These are phyloP conservation scores for Stichopus chloronotus DNA, from an alignment of 35 echinoderm and acorn worm species.

Conservation along the genomic window DNA sequence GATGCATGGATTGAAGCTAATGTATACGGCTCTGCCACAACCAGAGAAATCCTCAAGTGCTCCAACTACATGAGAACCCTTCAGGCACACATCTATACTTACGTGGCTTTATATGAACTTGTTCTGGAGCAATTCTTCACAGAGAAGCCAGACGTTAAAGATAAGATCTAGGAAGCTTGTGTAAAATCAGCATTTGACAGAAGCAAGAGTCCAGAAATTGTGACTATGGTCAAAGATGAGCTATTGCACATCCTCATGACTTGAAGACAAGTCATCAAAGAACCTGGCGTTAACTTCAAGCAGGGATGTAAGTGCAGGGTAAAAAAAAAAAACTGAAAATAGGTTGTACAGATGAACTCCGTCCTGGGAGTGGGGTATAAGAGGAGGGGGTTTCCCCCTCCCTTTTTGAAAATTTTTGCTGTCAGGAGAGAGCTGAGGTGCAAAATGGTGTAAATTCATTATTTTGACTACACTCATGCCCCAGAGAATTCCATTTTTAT, in stretches of 20 bases:
- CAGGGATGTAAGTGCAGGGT: no score
- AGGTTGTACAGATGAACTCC: no score
- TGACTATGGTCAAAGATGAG: no score
- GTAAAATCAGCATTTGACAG: constrained; percentile 5
- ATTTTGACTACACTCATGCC: no score
- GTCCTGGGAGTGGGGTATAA: no score
- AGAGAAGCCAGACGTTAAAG: constrained; percentile 43
- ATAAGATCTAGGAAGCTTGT: no score
- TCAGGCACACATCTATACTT: constrained; percentile 47
- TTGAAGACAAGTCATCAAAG: constrained; percentile 35
- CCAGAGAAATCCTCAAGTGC: constrained; percentile 61
- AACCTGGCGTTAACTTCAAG: constrained; percentile 38
- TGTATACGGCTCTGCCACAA: constrained; percentile 63
- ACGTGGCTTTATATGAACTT: constrained; percentile 55
- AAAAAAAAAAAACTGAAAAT: no score
- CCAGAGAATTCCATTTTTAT: no score
- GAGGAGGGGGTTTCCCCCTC: no score
- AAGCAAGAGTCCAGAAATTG: constrained; percentile 13
- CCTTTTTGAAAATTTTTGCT: no score
- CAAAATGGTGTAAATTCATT: no score
- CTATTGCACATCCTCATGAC: constrained; percentile 45
- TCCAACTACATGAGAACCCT: constrained; percentile 41
- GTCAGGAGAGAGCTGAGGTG: no score
- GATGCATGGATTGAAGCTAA: constrained; percentile 73
- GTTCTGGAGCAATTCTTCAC: constrained; percentile 58